Evolutionary conservation across 2,797 vertebrate species (phyloP).

Genomic region (Thripadectes ignobilis): DNA sequence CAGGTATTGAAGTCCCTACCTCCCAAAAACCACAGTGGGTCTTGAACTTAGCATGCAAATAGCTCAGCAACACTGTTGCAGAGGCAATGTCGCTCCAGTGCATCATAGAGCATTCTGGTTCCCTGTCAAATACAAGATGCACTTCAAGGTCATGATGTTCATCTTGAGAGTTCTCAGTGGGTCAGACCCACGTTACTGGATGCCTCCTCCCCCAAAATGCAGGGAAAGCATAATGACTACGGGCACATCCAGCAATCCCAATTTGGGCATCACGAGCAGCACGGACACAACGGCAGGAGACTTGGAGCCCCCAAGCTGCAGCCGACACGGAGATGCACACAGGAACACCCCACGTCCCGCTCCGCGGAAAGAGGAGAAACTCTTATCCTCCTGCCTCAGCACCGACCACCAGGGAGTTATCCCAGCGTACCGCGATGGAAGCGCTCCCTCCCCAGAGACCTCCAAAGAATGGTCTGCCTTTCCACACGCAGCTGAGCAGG

Average conservation of each 20-base stretch:
- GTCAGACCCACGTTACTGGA: neutral
- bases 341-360: neutral
- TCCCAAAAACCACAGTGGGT: neutral
- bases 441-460: neutral
- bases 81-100: neutral
- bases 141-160: conserved; percentile 34
- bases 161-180: neutral
- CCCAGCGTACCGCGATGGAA: accelerated
- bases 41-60: neutral
- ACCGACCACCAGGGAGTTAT: neutral
- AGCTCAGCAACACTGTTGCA: neutral
- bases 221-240: neutral
- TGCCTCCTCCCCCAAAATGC: neutral
- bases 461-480: neutral
- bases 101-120: neutral
- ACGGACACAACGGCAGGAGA: neutral
- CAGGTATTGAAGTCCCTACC: neutral
- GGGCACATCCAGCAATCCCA: neutral
- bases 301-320: neutral
- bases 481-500: neutral
- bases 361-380: neutral
- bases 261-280: neutral
- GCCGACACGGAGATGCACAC: neutral
- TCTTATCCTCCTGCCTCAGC: neutral
- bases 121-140: neutral